A percentile compares a stretch with the other conserved stretches of the same genome.
Evolutionary conservation across 2,888 invertebrate species (phyloP).

Genomic region (Tipula helvola): DNA sequence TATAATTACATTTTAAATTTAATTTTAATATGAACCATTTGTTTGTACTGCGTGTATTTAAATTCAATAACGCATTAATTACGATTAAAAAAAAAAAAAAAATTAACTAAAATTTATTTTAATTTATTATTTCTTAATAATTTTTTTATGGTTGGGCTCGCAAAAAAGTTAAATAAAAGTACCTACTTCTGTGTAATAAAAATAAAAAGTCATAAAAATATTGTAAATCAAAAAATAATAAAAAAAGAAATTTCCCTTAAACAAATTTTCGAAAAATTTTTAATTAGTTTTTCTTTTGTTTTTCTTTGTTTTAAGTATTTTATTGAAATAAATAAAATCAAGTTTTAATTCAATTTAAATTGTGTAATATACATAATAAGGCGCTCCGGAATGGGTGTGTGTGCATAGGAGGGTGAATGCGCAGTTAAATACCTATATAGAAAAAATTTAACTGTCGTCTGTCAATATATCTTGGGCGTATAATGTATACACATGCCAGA

Average conservation of each 20-base stretch:
- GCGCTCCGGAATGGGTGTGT: background rate
- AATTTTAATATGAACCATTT: background rate
- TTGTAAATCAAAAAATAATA: constrained; percentile 4
- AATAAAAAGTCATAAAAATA: background rate
- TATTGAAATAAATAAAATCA: background rate
- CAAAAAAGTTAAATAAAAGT: background rate
- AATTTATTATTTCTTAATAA: background rate
- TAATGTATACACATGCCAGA: no score
- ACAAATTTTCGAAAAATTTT: background rate
- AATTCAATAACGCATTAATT: background rate
- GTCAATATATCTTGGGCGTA: background rate
- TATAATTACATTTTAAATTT: background rate
- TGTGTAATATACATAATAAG: background rate
- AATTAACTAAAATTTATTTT: background rate
- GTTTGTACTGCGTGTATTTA: background rate
- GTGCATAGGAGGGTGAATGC: background rate
- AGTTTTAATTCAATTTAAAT: background rate
- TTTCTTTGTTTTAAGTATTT: background rate
- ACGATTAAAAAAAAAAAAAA: background rate
- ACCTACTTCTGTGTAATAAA: background rate
- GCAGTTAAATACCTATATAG: background rate
- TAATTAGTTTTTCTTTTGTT: background rate
- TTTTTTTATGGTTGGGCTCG: background rate
- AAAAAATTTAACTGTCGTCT: background rate
- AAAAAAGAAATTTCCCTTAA: background rate